phyloP scores from a whole-genome alignment of 2,797 vertebrate species.

The Danio kyathit region DNA sequence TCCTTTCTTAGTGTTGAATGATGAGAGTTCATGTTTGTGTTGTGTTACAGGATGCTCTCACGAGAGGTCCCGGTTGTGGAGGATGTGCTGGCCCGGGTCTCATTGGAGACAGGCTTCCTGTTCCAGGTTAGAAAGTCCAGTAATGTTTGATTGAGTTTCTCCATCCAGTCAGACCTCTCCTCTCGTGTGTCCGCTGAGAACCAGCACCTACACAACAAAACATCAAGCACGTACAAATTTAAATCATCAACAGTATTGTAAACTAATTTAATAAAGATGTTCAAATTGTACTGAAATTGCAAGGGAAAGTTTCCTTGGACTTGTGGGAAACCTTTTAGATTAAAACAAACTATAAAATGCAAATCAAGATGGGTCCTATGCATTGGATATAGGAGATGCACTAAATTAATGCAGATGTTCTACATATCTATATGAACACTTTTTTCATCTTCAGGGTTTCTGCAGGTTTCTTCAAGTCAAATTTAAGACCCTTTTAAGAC shows the following conservation, averaged over 20 bases:
- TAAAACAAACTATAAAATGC: no score
- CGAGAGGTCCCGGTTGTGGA: constrained; percentile 62
- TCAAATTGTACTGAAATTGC: not conserved
- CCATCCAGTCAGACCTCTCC: constrained; percentile 80
- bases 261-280: not conserved
- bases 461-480: no score
- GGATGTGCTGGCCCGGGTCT: constrained; percentile 34
- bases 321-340: no score
- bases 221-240: not conserved
- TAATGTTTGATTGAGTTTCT: constrained; percentile 79
- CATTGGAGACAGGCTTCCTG: constrained; percentile 17
- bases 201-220: constrained; percentile 75
- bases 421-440: no score
- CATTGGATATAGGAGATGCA: no score
- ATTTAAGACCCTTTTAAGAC: no score
- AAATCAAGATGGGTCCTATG: no score
- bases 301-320: no score
- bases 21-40: not conserved
- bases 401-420: no score
- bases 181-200: constrained; percentile 84
- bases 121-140: constrained; percentile 82
- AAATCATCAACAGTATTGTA: not conserved
- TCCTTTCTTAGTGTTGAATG: constrained; percentile 6
- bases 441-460: no score
- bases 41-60: constrained; percentile 76